Conservation (phyloP, 2,888 invertebrate genomes). For the Terebella lapidaria region DNA sequence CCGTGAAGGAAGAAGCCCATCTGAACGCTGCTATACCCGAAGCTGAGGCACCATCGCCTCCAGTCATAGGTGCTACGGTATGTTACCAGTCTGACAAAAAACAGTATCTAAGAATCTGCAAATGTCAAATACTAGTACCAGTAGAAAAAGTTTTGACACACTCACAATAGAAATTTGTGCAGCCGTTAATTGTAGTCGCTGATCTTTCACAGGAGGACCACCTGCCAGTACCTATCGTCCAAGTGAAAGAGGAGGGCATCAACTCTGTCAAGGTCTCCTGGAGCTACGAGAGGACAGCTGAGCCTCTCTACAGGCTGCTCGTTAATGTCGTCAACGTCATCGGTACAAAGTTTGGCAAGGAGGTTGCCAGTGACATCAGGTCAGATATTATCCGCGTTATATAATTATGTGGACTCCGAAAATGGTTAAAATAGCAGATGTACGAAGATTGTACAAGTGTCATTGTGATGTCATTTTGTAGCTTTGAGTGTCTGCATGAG, state of each 20-base stretch:
- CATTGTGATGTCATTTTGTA: too few relatives aligned
- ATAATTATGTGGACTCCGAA: not conserved
- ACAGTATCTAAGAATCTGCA: too few relatives aligned
- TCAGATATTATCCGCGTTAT: slow-evolving; percentile 17
- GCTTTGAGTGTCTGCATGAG: slow-evolving; percentile 49
- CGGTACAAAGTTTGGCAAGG: slow-evolving; percentile 38
- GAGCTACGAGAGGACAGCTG: slow-evolving; percentile 33
- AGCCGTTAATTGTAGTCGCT: too few relatives aligned
- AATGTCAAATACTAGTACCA: too few relatives aligned
- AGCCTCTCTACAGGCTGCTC: slow-evolving; percentile 37
- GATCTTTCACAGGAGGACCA: slow-evolving; percentile 14
- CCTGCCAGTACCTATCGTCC: slow-evolving; percentile 45
- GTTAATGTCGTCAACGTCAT: slow-evolving; percentile 47
- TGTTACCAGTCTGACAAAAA: too few relatives aligned
- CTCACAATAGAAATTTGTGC: too few relatives aligned
- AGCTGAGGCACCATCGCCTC: not conserved
- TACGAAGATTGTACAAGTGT: too few relatives aligned
- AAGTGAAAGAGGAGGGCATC: slow-evolving; percentile 36
- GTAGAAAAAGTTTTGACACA: too few relatives aligned
- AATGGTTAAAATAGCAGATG: not conserved
- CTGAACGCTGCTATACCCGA: not conserved
- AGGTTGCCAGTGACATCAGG: slow-evolving; percentile 49
- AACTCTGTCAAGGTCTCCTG: slow-evolving; percentile 39
- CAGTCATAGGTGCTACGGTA: not conserved
- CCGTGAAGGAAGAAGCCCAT: slow-evolving; percentile 19